A percentile compares a stretch with the other conserved stretches of the same genome.
Evolutionary conservation across 2,113 vertebrate genomes (phyloP).

Genomic region (Solenodon paradoxus): DNA sequence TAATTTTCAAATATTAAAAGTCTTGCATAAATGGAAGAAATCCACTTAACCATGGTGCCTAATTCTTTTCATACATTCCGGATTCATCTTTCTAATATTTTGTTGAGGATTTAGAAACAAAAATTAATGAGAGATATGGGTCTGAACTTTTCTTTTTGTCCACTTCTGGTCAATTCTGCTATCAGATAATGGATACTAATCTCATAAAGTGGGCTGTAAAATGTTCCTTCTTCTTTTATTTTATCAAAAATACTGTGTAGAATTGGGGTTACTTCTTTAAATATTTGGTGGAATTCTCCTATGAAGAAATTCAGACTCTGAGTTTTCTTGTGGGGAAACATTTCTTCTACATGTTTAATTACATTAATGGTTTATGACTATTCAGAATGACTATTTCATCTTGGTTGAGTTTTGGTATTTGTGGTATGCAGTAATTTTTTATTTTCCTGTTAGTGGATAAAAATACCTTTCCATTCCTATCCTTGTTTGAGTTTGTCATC

Average conservation of each 20-base stretch:
- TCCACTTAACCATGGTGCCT: background rate
- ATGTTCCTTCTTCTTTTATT: background rate
- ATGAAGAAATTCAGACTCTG: background rate
- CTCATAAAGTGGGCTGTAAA: background rate
- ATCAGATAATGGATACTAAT: background rate
- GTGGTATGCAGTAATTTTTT: background rate
- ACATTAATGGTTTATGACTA: background rate
- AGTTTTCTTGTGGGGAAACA: background rate
- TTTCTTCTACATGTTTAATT: background rate
- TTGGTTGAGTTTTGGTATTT: background rate
- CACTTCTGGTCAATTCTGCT: background rate
- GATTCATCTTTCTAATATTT: constrained; percentile 2
- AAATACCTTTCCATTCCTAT: background rate
- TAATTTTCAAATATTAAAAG: constrained; percentile 12
- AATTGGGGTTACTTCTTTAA: background rate
- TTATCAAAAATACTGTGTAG: background rate
- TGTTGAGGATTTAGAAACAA: background rate
- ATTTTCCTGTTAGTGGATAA: background rate
- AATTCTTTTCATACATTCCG: background rate
- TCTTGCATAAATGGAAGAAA: background rate
- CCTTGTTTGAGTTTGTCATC: background rate
- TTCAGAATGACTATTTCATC: background rate
- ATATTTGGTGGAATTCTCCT: background rate
- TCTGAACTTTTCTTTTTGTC: background rate
- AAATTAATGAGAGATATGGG: background rate